A percentile compares a stretch with the other conserved stretches of the same genome.
phyloP scores from a whole-genome alignment of 2,797 vertebrate genomes.

The Bovichtus variegatus region DNA sequence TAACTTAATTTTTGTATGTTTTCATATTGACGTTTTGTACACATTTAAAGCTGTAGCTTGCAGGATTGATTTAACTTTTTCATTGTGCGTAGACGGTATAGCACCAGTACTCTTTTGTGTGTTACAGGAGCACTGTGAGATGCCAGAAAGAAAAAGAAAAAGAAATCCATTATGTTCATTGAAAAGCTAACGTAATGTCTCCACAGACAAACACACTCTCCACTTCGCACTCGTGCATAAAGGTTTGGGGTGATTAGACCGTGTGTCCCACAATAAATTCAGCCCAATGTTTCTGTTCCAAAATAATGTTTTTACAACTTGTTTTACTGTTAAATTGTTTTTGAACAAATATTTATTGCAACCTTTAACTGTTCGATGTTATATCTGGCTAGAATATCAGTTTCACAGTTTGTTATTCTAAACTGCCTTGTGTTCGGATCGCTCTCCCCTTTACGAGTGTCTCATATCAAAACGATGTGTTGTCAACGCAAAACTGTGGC shows the following conservation, averaged over 20 bases:
- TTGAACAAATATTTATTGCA: constrained; percentile 63
- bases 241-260: constrained; percentile 86
- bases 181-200: constrained; percentile 68
- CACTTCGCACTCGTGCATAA: constrained; percentile 83
- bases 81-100: constrained; percentile 78
- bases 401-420: constrained; percentile 58
- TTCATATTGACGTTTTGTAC: constrained; percentile 94
- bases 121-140: constrained; percentile 88
- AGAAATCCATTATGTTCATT: constrained; percentile 42
- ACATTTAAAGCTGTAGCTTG: constrained; percentile 96
- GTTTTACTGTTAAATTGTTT: constrained; percentile 61
- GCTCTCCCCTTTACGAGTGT: constrained; percentile 81
- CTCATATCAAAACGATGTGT: constrained; percentile 70
- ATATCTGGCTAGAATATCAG: constrained; percentile 63
- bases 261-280: constrained; percentile 80
- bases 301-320: constrained; percentile 54
- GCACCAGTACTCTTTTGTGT: constrained; percentile 68
- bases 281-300: constrained; percentile 66
- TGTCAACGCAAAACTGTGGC: constrained; percentile 69
- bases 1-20: constrained; percentile 97
- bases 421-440: constrained; percentile 79
- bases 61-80: constrained; percentile 96
- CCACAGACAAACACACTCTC: constrained; percentile 69
- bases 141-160: constrained; percentile 82
- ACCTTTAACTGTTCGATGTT: constrained; percentile 78